Base-by-base conservation (phyloP, 2,113 vertebrate genomes). In the Sorex araneus region DNA sequence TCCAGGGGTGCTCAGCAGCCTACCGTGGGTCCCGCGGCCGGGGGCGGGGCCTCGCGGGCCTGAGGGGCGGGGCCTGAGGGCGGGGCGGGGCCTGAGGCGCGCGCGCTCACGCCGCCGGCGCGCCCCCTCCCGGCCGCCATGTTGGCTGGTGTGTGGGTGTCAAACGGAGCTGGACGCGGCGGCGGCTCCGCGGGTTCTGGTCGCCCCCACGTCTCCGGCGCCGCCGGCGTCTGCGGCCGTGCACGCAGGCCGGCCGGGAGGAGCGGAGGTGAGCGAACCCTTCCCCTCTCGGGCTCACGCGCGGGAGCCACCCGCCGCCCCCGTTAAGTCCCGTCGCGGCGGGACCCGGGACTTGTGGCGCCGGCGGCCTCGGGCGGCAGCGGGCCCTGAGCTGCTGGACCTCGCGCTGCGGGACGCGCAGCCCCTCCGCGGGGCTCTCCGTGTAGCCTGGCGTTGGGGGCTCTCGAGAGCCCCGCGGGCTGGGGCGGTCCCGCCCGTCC, bases 81-180 rank as follows among this genome's bases (percentile, higher is more conserved):
- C 34, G 85, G 90, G 95, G 90, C 54, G 93, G 92, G 90, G 77
- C 84, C 25, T 40, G 40, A 3, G 5, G 80, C 92, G 96, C 73
- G 89, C 94, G 93, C 93, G 94, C 94, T 88, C 95, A 92, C 95
- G 95, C 80, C 28, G 63, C 92, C 84, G 94, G 94, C 95, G 96
- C 96, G 95, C 95, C 92, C 86, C 95, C 92, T 96, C 91, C 69
- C 96, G 89, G 96, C 96, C 96, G 97, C 97, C 97, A 98, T 97
- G 97, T 98, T 97, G 97, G 96, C 76, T 96, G 96, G 95, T 92
- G 97, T 96, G 97, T 96, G 97, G 97, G 97, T 97, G 97, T 97
- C 97, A 97, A 95, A 96, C 86, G 8, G 89, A 93, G 96, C 30
- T 75, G 34, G 95, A 90, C 84, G 93, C 94, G 79, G 93, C 57